Conservation (phyloP, 2,888 invertebrate genomes). For the Tetanocera ferruginea region DNA sequence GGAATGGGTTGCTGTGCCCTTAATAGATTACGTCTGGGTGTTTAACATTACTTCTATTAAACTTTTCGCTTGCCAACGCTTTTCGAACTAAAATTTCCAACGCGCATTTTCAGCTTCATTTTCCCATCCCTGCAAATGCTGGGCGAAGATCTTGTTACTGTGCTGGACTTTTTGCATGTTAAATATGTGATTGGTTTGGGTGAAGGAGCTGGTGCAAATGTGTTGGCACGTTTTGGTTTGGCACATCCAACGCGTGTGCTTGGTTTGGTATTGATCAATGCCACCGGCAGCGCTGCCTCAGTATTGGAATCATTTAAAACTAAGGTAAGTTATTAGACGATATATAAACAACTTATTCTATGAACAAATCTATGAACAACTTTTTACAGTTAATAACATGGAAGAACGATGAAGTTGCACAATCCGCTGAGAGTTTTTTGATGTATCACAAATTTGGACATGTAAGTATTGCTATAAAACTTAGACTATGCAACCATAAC, state of each 20-base stretch:
- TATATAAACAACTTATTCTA: background rate
- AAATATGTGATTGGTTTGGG: conserved; percentile 88
- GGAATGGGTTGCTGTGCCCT: too few species aligned
- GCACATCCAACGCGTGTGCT: conserved; percentile 83
- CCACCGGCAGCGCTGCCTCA: conserved; percentile 87
- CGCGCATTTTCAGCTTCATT: conserved; percentile 77
- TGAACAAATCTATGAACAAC: background rate
- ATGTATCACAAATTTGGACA: conserved; percentile 93
- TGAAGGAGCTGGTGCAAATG: conserved; percentile 91
- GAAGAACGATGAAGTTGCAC: conserved; percentile 86
- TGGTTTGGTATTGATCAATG: conserved; percentile 87
- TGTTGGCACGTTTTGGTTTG: conserved; percentile 86
- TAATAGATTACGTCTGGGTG: too few species aligned
- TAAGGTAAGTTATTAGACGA: conserved; percentile 72
- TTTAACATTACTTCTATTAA: too few species aligned
- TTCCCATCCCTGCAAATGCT: conserved; percentile 87
- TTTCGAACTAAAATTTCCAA: too few species aligned
- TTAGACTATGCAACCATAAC: background rate
- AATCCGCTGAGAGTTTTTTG: conserved; percentile 89
- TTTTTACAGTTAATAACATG: conserved; percentile 81
- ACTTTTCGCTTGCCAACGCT: too few species aligned
- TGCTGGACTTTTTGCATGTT: conserved; percentile 85
- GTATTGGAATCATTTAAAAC: conserved; percentile 88
- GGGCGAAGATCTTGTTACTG: conserved; percentile 85
- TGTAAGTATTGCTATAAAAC: conserved; percentile 75